Conservation (phyloP, 2,113 vertebrate species). For the Ceyx melanurus region DNA sequence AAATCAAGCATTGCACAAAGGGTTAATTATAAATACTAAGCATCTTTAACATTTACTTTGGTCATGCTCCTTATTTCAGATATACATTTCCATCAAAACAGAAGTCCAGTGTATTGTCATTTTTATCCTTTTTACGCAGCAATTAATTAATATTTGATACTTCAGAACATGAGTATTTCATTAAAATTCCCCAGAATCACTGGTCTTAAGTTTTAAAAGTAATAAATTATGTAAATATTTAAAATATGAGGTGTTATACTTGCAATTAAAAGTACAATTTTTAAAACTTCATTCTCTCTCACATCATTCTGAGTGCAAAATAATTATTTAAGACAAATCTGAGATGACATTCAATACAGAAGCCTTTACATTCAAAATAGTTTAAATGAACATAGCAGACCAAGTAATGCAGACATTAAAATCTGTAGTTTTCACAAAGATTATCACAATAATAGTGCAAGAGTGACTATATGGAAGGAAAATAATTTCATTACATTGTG, state of each 20-base stretch:
- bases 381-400: conserved; percentile 17
- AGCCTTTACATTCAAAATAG: background rate
- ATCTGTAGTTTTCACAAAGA: background rate
- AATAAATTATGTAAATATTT: background rate
- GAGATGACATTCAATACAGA: background rate
- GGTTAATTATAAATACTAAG: background rate
- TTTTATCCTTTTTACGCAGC: background rate
- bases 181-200: background rate
- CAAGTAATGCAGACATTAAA: background rate
- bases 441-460: background rate
- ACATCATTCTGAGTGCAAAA: background rate
- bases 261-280: background rate
- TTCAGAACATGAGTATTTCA: background rate
- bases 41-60: background rate
- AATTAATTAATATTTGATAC: background rate
- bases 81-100: background rate
- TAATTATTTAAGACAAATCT: conserved; percentile 28
- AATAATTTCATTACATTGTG: conserved; percentile 68
- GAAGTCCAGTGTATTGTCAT: no score
- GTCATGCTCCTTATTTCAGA: background rate
- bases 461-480: conserved; percentile 33
- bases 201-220: background rate
- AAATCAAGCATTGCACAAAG: background rate
- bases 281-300: background rate
- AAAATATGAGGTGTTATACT: background rate